Conservation (phyloP, 2,888 invertebrate species). For the Hyposoter didymator region DNA sequence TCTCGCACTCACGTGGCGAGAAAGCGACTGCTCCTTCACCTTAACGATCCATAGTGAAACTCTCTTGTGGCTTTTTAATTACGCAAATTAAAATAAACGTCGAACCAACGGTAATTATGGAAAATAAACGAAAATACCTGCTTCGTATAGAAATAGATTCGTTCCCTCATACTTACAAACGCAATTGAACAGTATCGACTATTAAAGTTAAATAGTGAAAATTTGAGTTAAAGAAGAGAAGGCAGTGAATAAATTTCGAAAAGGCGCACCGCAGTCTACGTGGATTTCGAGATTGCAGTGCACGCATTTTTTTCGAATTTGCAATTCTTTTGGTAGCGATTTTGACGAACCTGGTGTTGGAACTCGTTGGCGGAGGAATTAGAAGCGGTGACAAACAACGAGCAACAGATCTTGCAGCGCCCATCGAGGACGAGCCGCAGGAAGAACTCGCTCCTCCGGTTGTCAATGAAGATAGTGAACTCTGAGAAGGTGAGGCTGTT, state of each 20-base stretch:
- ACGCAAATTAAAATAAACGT: neutral
- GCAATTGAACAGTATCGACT: conserved; percentile 10
- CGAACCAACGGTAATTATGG: no score
- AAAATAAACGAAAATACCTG: neutral
- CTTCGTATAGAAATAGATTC: neutral
- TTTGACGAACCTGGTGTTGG: conserved; percentile 78
- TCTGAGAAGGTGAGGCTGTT: conserved; percentile 89
- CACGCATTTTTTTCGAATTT: neutral
- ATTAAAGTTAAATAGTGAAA: conserved; percentile 16
- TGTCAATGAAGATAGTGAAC: conserved; percentile 88
- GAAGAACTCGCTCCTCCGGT: conserved; percentile 82
- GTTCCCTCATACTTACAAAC: neutral
- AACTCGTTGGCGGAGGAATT: conserved; percentile 88
- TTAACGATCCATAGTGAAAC: neutral
- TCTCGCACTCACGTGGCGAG: no score
- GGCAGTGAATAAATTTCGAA: neutral
- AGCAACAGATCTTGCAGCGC: conserved; percentile 72
- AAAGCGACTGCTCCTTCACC: no score
- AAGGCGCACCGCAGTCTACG: neutral
- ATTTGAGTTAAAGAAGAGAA: conserved; percentile 3
- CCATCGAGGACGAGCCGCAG: conserved; percentile 77
- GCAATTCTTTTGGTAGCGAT: neutral
- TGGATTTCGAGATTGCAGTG: neutral
- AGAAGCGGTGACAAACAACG: conserved; percentile 92
- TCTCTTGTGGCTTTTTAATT: no score